Evolutionary conservation across 53 echinoderm and acorn worm species (phyloP), one percentile per base, ranked within the genome.

Genomic region (Arbacia lixula): DNA sequence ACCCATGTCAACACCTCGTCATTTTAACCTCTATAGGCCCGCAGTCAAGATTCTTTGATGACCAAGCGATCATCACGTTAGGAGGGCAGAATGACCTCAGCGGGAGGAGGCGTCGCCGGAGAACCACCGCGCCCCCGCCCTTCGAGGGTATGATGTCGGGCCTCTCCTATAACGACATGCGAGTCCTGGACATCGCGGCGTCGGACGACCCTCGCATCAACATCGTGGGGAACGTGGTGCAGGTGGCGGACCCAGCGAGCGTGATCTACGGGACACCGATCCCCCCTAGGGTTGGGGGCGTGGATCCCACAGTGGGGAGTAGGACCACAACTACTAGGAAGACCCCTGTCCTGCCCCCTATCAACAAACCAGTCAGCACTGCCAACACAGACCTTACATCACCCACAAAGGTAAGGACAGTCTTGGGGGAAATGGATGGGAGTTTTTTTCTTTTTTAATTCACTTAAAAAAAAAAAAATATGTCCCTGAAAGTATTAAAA

Each of bases 11-110:
- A n/a, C n/a, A n/a, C n/a, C n/a, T n/a, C n/a, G n/a, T n/a, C n/a
- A n/a, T n/a, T n/a, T n/a, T n/a, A n/a, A n/a, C n/a, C n/a, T 64
- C 39, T 20, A 34, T 77, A 95, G 98, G 92, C 38, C 76, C 85
- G 34, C 92, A 94, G 68, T 90, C 93, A 5, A 85, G 84, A 43
- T 86, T 86, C 84, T 98, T 94, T 81, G 91, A 98, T 53, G 85
- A 87, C 37, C 98, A 98, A 57, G 86, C 92, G 6, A 62, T 77
- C 24, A 74, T 98, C 79, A 88, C 73, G 24, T 85, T 98, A 20
- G 98, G 98, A 34, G 94, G 90, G 31, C 63, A 87, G 4, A 86
- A 90, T 11, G 37, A 33, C 17, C 50, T 37, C 36, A 39, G 58
- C 11, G 31, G 52, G 6, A 26, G 73, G 12, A 71, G 73, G 28